Percentiles rank a stretch among this genome's conserved stretches.
phyloP scores from a whole-genome alignment of 2,888 invertebrate species.

The Lithophane leautieri region DNA sequence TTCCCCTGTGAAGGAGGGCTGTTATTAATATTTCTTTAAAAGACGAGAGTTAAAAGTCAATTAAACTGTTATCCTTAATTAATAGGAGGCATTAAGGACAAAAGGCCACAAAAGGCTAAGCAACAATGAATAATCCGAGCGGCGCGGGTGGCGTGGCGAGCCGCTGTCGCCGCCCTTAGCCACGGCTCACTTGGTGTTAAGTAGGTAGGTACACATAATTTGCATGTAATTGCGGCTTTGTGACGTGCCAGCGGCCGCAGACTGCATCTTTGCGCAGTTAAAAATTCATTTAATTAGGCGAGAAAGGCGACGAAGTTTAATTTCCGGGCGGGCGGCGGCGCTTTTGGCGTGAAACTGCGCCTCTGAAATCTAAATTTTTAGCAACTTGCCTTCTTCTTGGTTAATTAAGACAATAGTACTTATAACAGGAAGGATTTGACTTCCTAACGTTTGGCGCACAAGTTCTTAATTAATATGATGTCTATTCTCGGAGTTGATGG shows the following conservation, averaged over 20 bases:
- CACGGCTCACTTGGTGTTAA: slow-evolving; percentile 79
- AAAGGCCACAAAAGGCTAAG: slow-evolving; percentile 76
- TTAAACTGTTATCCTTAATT: slow-evolving; percentile 80
- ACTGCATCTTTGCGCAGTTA: slow-evolving; percentile 87
- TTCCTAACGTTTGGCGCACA: slow-evolving; percentile 39
- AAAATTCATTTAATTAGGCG: slow-evolving; percentile 89
- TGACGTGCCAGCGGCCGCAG: slow-evolving; percentile 79
- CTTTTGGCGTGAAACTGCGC: slow-evolving; percentile 80
- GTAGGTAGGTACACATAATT: slow-evolving; percentile 87
- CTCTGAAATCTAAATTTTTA: slow-evolving; percentile 82
- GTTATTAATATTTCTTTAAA: slow-evolving; percentile 56
- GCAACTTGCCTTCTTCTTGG: slow-evolving; percentile 75
- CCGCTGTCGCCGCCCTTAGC: slow-evolving; percentile 70
- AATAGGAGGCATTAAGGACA: slow-evolving; percentile 75
- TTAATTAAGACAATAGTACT: slow-evolving; percentile 59
- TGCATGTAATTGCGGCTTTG: slow-evolving; percentile 89
- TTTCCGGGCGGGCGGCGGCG: slow-evolving; percentile 81
- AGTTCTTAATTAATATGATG: slow-evolving; percentile 51
- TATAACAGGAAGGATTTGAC: slow-evolving; percentile 45
- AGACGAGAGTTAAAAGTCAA: slow-evolving; percentile 70
- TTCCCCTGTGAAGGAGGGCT: slow-evolving; percentile 91
- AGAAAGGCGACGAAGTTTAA: slow-evolving; percentile 85
- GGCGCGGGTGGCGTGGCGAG: slow-evolving; percentile 57
- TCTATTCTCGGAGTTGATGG: slow-evolving; percentile 41
- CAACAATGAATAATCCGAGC: slow-evolving; percentile 79